A percentile compares a stretch with the other conserved stretches of the same genome.
Conservation (phyloP, 1,140 invertebrate genomes). For the Pristionchus pacificus region DNA sequence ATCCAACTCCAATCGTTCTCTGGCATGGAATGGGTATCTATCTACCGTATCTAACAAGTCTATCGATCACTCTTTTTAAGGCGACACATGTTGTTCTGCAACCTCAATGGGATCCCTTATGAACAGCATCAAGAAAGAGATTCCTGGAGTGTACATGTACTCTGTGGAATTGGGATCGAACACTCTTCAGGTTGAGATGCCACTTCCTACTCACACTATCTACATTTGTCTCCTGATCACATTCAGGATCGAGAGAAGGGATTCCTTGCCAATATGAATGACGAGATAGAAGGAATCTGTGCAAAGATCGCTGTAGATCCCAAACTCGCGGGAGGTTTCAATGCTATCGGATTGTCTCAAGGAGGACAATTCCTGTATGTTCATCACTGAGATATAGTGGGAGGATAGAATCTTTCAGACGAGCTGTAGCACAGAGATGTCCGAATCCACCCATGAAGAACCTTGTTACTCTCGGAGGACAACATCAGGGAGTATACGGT, state of each 20-base stretch:
- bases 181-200: constrained; percentile 27
- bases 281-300: constrained; percentile 74
- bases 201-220: no score
- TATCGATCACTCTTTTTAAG: constrained; percentile 62
- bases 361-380: constrained; percentile 91
- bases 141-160: constrained; percentile 77
- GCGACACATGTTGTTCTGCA: constrained; percentile 86
- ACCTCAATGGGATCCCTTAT: constrained; percentile 80
- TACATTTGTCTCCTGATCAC: no score
- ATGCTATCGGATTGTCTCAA: constrained; percentile 95
- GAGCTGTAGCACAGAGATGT: constrained; percentile 87
- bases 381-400: neutral
- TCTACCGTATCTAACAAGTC: constrained; percentile 15
- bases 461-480: constrained; percentile 66
- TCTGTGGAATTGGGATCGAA: constrained; percentile 80
- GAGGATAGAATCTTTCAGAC: constrained; percentile 62
- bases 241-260: constrained; percentile 79
- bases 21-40: constrained; percentile 68
- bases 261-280: constrained; percentile 77
- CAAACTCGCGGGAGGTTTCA: constrained; percentile 76
- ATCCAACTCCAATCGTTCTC: constrained; percentile 62
- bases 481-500: constrained; percentile 84
- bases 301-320: constrained; percentile 69
- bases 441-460: constrained; percentile 76
- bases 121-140: constrained; percentile 69